These are phyloP conservation scores for Gymnopithys bicolor DNA, from an alignment of 2,797 vertebrate species.

Conservation along the genomic window DNA sequence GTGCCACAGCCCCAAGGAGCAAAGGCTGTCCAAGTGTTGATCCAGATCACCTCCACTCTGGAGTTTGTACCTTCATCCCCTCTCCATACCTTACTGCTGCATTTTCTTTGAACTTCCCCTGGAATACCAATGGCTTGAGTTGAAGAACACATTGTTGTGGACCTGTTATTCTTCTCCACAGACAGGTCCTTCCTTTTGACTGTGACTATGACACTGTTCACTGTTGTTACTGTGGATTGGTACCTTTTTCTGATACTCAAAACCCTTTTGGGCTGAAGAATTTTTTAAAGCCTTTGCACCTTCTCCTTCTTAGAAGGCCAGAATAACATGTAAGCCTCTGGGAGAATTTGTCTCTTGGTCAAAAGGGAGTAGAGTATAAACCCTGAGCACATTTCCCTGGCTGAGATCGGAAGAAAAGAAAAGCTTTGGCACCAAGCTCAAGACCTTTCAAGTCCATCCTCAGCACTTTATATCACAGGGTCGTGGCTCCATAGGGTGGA, in stretches of 20 bases:
- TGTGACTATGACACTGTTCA: not conserved
- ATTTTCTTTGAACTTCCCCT: not conserved
- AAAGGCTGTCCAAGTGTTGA: not conserved
- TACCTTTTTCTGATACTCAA: not conserved
- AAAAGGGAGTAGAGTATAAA: not conserved
- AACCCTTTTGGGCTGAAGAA: not conserved
- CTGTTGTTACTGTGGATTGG: not conserved
- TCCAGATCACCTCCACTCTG: not conserved
- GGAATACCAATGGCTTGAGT: not conserved
- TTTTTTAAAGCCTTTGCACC: not conserved
- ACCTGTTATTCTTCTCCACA: not conserved
- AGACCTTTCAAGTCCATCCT: not conserved
- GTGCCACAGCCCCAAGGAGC: not conserved
- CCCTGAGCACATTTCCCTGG: not conserved
- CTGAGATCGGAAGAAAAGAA: not conserved
- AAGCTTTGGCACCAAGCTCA: not conserved
- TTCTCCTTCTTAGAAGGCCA: not conserved
- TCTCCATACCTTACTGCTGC: not conserved
- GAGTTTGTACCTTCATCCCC: not conserved
- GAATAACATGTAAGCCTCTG: not conserved
- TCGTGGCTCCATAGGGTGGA: not conserved
- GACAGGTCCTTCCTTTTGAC: not conserved
- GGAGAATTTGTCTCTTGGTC: not conserved
- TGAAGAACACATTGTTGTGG: not conserved
- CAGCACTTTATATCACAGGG: not conserved